Conservation (phyloP, 2,113 vertebrate genomes). For the Notiomystis cincta region DNA sequence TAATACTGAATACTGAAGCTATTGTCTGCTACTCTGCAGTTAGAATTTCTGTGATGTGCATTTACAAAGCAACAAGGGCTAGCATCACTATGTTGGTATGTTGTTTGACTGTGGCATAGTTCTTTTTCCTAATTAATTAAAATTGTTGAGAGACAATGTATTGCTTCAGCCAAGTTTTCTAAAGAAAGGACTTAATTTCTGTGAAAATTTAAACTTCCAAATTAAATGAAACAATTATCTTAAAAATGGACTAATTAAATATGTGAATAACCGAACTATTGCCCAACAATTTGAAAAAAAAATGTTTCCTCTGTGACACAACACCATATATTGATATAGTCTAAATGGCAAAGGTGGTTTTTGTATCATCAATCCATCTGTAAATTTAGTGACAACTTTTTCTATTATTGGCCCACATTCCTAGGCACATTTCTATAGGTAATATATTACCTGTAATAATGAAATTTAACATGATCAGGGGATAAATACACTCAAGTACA, state of each 20-base stretch:
- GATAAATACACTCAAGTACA: not conserved
- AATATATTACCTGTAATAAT: not conserved
- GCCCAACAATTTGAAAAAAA: not conserved
- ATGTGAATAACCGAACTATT: not conserved
- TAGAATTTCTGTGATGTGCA: not conserved
- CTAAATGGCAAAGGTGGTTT: not conserved
- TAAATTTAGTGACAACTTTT: not conserved
- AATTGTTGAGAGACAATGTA: conserved; percentile 58
- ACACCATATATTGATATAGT: not conserved
- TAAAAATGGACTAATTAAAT: not conserved
- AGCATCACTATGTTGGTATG: conserved; percentile 26
- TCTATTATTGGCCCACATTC: not conserved
- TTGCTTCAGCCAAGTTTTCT: conserved; percentile 41
- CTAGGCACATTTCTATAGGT: not conserved
- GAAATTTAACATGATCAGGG: not conserved
- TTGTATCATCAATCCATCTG: not conserved
- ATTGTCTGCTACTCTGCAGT: conserved; percentile 11
- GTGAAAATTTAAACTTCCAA: conserved; percentile 42
- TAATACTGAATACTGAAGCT: conserved; percentile 17
- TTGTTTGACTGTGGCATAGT: conserved; percentile 32
- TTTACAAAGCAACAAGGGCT: conserved; percentile 48
- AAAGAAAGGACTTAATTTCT: conserved; percentile 54
- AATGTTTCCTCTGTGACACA: not conserved
- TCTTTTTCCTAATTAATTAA: conserved; percentile 56
- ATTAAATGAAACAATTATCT: not conserved